Evolutionary conservation across 2,113 vertebrate genomes (phyloP).

Genomic region (Paratilapia polleni): DNA sequence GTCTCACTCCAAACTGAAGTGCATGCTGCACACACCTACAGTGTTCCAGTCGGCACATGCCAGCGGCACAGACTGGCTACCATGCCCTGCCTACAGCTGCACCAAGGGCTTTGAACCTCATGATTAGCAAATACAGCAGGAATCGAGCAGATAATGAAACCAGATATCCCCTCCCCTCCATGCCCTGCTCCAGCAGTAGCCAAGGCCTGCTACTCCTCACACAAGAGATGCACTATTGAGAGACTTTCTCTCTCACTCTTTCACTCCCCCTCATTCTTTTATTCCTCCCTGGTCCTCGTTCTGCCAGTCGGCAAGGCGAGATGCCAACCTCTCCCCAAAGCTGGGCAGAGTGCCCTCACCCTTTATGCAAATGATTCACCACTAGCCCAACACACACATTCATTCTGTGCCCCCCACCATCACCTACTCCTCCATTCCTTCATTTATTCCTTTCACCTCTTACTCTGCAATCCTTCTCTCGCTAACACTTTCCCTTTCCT

Average conservation of each 20-base stretch:
- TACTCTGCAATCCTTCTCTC: constrained; percentile 22
- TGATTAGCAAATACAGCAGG: constrained; percentile 69
- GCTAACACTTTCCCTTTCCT: constrained; percentile 37
- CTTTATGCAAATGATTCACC: constrained; percentile 81
- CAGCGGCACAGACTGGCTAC: constrained; percentile 42
- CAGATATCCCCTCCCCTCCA: constrained; percentile 62
- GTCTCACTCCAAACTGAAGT: constrained; percentile 34
- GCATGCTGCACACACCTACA: constrained; percentile 57
- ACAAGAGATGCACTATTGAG: constrained; percentile 78
- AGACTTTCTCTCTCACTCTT: constrained; percentile 76
- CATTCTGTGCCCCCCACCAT: constrained; percentile 58
- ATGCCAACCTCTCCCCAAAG: constrained; percentile 82
- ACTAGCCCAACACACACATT: constrained; percentile 69
- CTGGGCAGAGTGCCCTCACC: constrained; percentile 80
- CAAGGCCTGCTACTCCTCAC: constrained; percentile 60
- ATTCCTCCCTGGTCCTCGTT: constrained; percentile 77
- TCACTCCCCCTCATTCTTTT: constrained; percentile 78
- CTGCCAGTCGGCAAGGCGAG: constrained; percentile 77
- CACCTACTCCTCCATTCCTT: constrained; percentile 47
- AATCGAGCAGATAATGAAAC: constrained; percentile 76
- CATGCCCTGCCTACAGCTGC: constrained; percentile 59
- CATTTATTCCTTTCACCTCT: constrained; percentile 56
- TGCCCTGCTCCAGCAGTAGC: constrained; percentile 58
- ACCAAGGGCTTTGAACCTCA: constrained; percentile 62
- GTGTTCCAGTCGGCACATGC: constrained; percentile 55